phyloP scores from a whole-genome alignment of 2,113 vertebrate genomes.

The Triplophysa tibetana region DNA sequence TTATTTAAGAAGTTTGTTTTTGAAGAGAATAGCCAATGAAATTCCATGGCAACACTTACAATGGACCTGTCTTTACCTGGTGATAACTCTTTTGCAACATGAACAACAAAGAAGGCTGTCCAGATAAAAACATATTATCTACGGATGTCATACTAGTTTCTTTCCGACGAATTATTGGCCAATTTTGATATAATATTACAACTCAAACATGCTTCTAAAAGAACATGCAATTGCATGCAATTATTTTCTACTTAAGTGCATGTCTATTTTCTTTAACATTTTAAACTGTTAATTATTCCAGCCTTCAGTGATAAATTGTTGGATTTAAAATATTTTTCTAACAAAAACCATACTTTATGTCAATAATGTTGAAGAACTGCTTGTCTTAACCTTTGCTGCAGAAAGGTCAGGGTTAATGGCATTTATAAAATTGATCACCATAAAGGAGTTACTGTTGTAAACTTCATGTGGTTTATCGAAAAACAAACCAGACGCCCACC shows the following conservation, averaged over 20 bases:
- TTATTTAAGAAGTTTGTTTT: not conserved
- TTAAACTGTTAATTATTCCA: not conserved
- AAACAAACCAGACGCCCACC: not conserved
- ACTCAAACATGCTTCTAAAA: too few species aligned
- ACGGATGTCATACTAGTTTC: not conserved
- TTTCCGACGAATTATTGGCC: not conserved
- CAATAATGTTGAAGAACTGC: slow-evolving; percentile 9
- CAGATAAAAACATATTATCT: not conserved
- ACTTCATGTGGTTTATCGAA: slow-evolving; percentile 3
- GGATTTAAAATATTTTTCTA: not conserved
- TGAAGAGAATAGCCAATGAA: too few species aligned
- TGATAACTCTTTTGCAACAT: too few species aligned
- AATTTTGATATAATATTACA: too few species aligned
- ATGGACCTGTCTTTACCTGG: too few species aligned
- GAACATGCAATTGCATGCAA: too few species aligned
- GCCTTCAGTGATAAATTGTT: not conserved
- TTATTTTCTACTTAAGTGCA: not conserved
- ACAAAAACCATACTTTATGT: slow-evolving; percentile 13
- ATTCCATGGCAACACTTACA: too few species aligned
- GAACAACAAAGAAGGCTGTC: too few species aligned
- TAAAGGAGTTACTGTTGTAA: slow-evolving; percentile 4
- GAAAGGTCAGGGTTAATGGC: slow-evolving; percentile 27
- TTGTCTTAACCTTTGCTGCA: slow-evolving; percentile 35
- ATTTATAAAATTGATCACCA: slow-evolving; percentile 2
- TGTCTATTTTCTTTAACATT: not conserved